phyloP scores from a whole-genome alignment of 2,888 invertebrate genomes.

The Noctua janthina region DNA sequence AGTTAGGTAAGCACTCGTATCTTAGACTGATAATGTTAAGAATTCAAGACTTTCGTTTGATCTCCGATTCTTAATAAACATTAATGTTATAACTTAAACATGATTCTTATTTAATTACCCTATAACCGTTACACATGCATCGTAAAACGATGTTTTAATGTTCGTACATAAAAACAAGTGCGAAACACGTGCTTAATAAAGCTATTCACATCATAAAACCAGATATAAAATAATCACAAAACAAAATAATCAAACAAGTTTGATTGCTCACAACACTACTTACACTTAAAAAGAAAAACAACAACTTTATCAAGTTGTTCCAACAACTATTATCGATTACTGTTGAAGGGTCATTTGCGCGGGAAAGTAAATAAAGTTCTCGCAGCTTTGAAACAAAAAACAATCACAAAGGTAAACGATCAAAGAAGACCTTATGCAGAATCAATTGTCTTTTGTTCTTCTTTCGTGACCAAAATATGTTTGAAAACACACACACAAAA shows the following conservation, averaged over 20 bases:
- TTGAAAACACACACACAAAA: no score
- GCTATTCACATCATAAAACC: slow-evolving; percentile 6
- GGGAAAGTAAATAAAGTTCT: slow-evolving; percentile 28
- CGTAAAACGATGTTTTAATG: slow-evolving; percentile 21
- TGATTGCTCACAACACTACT: neutral
- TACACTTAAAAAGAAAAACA: slow-evolving; percentile 3
- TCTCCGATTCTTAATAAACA: slow-evolving; percentile 87
- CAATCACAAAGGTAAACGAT: slow-evolving; percentile 5
- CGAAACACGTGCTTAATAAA: slow-evolving; percentile 38
- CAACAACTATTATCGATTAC: slow-evolving; percentile 4
- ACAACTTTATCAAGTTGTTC: neutral
- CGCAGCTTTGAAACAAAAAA: slow-evolving; percentile 17
- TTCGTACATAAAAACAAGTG: slow-evolving; percentile 2
- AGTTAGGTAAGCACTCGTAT: slow-evolving; percentile 65
- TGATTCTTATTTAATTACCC: slow-evolving; percentile 53
- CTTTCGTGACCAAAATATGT: neutral
- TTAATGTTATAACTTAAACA: slow-evolving; percentile 71
- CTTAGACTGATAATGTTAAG: slow-evolving; percentile 86
- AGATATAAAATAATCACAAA: slow-evolving; percentile 4
- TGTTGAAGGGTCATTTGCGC: slow-evolving; percentile 26
- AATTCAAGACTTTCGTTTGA: slow-evolving; percentile 89
- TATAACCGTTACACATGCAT: slow-evolving; percentile 28
- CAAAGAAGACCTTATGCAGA: neutral
- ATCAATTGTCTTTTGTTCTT: neutral
- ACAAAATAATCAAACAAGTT: slow-evolving; percentile 21